Percentiles rank a stretch among this genome's conserved stretches.
phyloP scores from a whole-genome alignment of 2,113 vertebrate genomes.

The Cyprinodon variegatus region DNA sequence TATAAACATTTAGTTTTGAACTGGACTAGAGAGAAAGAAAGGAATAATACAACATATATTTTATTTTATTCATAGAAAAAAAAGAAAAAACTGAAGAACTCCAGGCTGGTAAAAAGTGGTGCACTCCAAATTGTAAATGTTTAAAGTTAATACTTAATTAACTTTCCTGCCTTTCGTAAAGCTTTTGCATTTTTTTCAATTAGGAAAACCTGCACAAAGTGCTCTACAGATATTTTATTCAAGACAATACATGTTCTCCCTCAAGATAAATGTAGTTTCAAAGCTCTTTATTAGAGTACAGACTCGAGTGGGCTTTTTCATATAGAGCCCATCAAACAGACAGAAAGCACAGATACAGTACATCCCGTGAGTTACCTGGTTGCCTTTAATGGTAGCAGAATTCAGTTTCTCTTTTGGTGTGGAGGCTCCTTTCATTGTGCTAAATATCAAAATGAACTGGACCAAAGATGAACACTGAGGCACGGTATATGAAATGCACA shows the following conservation, averaged over 20 bases:
- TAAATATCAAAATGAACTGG: constrained; percentile 45
- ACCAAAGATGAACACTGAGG: constrained; percentile 45
- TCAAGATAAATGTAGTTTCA: constrained; percentile 51
- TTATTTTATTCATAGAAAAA: constrained; percentile 16
- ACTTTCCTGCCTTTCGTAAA: constrained; percentile 49
- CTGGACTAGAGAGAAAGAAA: no score
- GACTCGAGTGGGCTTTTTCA: constrained; percentile 49
- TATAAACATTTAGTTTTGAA: no score
- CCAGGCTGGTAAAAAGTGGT: neutral
- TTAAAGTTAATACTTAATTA: constrained; percentile 54
- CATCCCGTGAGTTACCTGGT: constrained; percentile 42
- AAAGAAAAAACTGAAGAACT: constrained; percentile 9
- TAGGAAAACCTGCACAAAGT: constrained; percentile 59
- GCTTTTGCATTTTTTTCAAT: constrained; percentile 57
- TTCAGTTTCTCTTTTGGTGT: constrained; percentile 16
- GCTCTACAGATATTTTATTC: constrained; percentile 36
- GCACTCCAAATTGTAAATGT: constrained; percentile 28
- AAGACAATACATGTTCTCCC: constrained; percentile 55
- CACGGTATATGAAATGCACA: constrained; percentile 58
- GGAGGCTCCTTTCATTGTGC: constrained; percentile 31
- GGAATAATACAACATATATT: no score
- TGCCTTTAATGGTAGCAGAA: constrained; percentile 51
- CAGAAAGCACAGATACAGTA: constrained; percentile 47
- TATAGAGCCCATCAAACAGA: constrained; percentile 58
- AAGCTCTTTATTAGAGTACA: constrained; percentile 70